These are phyloP conservation scores for Lycophotia porphyrea DNA, from an alignment of 2,888 invertebrate genomes.

Conservation along the genomic window DNA sequence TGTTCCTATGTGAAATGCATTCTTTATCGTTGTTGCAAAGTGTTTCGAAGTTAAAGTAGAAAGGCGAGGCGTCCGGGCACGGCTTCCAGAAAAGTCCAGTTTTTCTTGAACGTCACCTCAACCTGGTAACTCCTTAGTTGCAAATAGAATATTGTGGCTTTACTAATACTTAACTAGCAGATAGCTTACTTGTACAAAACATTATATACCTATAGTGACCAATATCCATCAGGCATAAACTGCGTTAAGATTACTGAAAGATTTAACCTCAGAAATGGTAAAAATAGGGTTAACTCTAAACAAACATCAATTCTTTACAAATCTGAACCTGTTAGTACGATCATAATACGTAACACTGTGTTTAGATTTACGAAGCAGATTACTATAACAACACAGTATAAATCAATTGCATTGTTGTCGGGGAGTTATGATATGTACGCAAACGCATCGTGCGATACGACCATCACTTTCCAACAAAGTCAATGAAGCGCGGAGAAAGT, in stretches of 20 bases:
- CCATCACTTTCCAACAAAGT: conserved; percentile 89
- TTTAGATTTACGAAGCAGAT: conserved; percentile 58
- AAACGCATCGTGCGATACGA: conserved; percentile 79
- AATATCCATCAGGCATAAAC: not conserved
- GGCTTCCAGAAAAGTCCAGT: not conserved
- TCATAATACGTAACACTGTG: conserved; percentile 51
- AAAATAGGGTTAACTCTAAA: conserved; percentile 1
- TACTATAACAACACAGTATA: conserved; percentile 67
- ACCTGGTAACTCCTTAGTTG: not conserved
- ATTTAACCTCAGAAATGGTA: not conserved
- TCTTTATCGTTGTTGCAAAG: conserved; percentile 14
- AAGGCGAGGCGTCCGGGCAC: not conserved
- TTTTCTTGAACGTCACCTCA: not conserved
- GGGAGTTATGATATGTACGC: conserved; percentile 70
- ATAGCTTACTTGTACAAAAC: not conserved
- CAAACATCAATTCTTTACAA: not conserved
- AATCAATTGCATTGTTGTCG: conserved; percentile 71
- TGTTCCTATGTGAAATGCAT: conserved; percentile 44
- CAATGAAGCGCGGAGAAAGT: conserved; percentile 90
- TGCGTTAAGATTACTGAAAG: not conserved
- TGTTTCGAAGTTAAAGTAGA: not conserved
- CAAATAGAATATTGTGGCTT: not conserved
- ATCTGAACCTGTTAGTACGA: not conserved
- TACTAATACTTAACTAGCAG: not conserved
- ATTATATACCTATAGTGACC: not conserved